Conservation (phyloP, 2,113 vertebrate species). For the Rhea pennata region DNA sequence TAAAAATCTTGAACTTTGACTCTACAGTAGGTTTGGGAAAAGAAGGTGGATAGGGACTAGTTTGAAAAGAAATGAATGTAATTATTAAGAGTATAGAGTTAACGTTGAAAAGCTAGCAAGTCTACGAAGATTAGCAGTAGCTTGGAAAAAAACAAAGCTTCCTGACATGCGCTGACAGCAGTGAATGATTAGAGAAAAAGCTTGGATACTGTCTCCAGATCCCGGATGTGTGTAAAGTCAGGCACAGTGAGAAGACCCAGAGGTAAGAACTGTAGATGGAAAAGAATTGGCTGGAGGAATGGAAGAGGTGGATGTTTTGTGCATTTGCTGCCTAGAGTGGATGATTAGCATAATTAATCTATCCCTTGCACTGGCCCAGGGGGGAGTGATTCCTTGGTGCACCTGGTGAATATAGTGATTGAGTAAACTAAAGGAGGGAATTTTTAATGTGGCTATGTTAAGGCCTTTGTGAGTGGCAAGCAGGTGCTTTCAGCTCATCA, state of each 20-base stretch:
- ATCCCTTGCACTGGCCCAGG: background rate
- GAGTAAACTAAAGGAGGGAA: constrained; percentile 24
- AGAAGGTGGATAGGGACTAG: rapidly evolving
- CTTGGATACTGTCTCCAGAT: background rate
- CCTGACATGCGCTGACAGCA: background rate
- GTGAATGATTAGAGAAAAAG: background rate
- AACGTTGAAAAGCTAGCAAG: background rate
- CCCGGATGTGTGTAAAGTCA: rapidly evolving
- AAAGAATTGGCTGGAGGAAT: background rate
- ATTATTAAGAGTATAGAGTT: background rate
- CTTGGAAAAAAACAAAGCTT: background rate
- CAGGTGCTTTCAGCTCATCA: constrained; percentile 12
- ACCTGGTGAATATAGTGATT: constrained; percentile 22
- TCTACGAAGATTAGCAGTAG: background rate
- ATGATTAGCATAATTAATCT: constrained; percentile 59
- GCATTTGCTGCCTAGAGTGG: background rate
- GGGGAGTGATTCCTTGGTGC: background rate
- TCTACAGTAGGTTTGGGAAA: background rate
- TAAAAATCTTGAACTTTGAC: background rate
- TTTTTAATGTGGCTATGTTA: background rate
- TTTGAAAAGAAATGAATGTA: background rate
- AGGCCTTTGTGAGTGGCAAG: background rate
- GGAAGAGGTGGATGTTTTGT: background rate
- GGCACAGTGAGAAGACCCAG: background rate
- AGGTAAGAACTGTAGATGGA: background rate